Evolutionary conservation across 2,888 invertebrate species (phyloP).

Genomic region (Torymus texanus): DNA sequence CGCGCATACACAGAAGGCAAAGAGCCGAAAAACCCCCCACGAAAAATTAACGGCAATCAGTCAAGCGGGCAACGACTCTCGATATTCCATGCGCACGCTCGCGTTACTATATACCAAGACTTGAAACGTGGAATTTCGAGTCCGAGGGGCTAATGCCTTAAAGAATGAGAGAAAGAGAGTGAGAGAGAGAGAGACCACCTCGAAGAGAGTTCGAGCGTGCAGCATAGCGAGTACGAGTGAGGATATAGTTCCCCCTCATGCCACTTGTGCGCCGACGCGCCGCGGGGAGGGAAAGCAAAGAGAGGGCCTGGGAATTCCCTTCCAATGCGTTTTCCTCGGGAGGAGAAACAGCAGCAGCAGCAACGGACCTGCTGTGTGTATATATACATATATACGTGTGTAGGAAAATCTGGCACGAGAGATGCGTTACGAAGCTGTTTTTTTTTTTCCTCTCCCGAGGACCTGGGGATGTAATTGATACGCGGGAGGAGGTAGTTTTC

Average conservation of each 20-base stretch:
- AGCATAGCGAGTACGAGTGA: no score
- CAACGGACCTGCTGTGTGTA: no score
- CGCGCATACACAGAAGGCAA: background rate
- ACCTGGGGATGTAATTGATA: constrained; percentile 17
- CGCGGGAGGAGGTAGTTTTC: constrained; percentile 24
- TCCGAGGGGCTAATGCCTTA: constrained; percentile 15
- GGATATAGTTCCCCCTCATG: background rate
- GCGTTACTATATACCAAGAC: background rate
- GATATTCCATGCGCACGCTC: background rate
- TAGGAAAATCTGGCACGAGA: constrained; percentile 35
- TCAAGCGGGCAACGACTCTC: constrained; percentile 1
- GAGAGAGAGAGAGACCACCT: constrained; percentile 44
- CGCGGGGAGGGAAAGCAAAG: constrained; percentile 44
- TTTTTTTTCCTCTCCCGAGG: constrained; percentile 13
- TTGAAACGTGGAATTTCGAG: constrained; percentile 38
- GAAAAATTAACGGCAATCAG: constrained; percentile 29
- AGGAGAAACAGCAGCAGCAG: no score
- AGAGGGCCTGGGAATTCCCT: constrained; percentile 55
- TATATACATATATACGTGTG: background rate
- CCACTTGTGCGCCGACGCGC: constrained; percentile 28
- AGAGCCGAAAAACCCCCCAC: background rate
- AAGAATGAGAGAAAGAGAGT: constrained; percentile 13
- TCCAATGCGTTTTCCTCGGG: constrained; percentile 28
- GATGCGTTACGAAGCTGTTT: constrained; percentile 17
- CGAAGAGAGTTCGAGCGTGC: constrained; percentile 24